Percentiles rank a stretch among this genome's conserved stretches.
Conservation (phyloP, 2,113 vertebrate genomes). For the Narcine bancroftii region DNA sequence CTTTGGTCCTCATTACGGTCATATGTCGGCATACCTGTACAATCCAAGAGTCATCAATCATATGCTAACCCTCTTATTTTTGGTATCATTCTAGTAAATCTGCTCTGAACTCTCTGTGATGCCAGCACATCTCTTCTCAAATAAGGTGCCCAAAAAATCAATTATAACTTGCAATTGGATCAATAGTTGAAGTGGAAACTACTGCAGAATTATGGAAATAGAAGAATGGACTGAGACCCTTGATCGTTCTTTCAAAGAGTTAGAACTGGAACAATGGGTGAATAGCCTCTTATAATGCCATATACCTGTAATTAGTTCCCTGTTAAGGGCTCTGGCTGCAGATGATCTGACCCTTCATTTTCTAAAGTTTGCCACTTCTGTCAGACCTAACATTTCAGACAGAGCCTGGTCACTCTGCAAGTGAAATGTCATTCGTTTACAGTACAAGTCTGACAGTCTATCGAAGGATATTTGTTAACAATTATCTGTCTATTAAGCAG, state of each 20-base stretch:
- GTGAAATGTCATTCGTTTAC: constrained; percentile 68
- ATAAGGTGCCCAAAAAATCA: no score
- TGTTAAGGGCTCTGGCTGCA: not conserved
- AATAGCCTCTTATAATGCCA: not conserved
- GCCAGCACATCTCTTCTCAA: no score
- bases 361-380: not conserved
- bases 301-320: no score
- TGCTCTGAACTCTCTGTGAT: no score
- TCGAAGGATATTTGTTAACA: constrained; percentile 96
- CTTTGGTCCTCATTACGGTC: no score
- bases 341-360: not conserved
- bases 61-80: no score
- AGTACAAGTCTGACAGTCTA: constrained; percentile 67
- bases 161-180: not conserved
- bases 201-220: not conserved
- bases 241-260: not conserved
- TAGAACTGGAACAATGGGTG: not conserved
- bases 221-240: no score
- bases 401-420: constrained; percentile 50
- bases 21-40: no score
- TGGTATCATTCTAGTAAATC: no score
- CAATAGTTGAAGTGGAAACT: not conserved
- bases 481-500: constrained; percentile 98
- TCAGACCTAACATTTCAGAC: not conserved
- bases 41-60: no score